Evolutionary conservation across 2,797 vertebrate genomes (phyloP).

Genomic region (Pristis pectinata): DNA sequence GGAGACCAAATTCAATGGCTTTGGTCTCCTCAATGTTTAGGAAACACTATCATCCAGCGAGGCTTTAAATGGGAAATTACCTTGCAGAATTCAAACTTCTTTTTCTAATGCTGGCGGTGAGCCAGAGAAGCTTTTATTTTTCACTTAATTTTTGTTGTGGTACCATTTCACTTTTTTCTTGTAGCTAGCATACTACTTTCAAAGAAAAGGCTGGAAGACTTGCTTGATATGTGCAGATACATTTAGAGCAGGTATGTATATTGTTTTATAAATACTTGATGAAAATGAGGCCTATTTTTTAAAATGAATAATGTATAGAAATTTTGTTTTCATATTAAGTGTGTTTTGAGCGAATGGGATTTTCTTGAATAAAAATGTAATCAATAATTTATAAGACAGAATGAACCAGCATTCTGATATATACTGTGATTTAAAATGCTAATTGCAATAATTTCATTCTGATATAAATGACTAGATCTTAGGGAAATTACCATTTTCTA

Average conservation of each 20-base stretch:
- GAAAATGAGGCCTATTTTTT: neutral
- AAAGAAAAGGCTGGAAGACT: slow-evolving; percentile 98
- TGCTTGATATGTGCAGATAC: slow-evolving; percentile 98
- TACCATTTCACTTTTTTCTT: slow-evolving; percentile 39
- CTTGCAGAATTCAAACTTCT: neutral
- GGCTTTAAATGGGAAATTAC: neutral
- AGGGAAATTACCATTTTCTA: neutral
- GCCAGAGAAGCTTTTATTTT: neutral
- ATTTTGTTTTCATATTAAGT: neutral
- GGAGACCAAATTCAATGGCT: too few species aligned
- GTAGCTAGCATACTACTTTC: slow-evolving; percentile 93
- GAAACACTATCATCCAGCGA: neutral
- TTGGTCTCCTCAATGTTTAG: too few species aligned
- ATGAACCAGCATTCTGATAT: neutral
- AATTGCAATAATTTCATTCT: neutral
- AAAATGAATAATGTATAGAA: neutral
- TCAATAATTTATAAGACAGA: neutral
- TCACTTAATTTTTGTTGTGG: neutral
- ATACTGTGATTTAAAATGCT: neutral
- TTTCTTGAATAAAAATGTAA: neutral
- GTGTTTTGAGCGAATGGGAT: neutral
- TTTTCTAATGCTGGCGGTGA: neutral
- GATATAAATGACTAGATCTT: neutral
- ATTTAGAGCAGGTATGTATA: slow-evolving; percentile 83
- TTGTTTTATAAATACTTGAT: neutral